These are phyloP conservation scores for Apocrypta bakeri DNA, from an alignment of 1,140 invertebrate species.

Conservation along the genomic window DNA sequence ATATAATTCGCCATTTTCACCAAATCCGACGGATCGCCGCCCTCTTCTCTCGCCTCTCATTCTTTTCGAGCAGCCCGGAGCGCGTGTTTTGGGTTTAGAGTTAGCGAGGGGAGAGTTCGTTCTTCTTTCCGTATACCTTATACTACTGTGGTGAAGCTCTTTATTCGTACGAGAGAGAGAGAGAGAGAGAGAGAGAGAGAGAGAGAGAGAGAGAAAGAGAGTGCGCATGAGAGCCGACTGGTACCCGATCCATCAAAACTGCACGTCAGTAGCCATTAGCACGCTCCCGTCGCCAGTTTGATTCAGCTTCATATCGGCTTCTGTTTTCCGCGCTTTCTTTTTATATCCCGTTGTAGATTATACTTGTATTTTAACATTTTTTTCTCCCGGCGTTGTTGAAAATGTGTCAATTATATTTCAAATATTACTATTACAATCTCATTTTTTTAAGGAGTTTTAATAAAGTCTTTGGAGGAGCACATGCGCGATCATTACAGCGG, in stretches of 20 bases:
- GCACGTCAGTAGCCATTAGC: conserved; percentile 78
- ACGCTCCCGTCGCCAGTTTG: conserved; percentile 72
- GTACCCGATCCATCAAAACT: conserved; percentile 77
- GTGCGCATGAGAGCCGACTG: conserved; percentile 55
- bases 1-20: conserved; percentile 46
- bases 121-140: conserved; percentile 2
- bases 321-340: conserved; percentile 42
- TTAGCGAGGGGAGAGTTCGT: background rate
- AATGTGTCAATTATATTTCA: background rate
- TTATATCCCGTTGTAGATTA: background rate
- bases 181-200: too few relatives aligned
- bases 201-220: too few relatives aligned
- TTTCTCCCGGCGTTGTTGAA: background rate
- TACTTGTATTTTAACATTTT: conserved; percentile 6
- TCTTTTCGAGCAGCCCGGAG: conserved; percentile 8
- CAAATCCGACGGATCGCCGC: background rate
- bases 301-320: conserved; percentile 56
- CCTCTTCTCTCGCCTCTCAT: conserved; percentile 37
- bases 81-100: conserved; percentile 50
- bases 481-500: background rate
- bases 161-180: conserved; percentile 48
- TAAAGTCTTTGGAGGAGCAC: background rate
- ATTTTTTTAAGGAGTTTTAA: background rate
- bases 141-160: conserved; percentile 20
- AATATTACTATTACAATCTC: too few relatives aligned